phyloP scores from a whole-genome alignment of 2,797 vertebrate species.

The Gobionotothen gibberifrons region DNA sequence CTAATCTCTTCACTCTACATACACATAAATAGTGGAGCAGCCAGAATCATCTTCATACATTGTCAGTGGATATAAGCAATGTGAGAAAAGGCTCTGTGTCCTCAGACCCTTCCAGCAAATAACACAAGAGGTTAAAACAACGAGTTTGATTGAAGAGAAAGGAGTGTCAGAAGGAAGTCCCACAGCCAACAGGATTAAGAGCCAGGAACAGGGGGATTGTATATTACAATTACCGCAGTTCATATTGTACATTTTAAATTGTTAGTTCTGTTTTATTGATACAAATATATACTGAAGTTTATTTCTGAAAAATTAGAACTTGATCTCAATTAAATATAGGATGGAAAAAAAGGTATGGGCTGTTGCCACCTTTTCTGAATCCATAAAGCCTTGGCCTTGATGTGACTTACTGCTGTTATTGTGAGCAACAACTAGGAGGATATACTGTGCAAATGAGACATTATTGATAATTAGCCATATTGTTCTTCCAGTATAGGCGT shows the following conservation, averaged over 20 bases:
- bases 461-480: not conserved
- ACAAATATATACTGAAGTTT: no score
- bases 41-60: constrained; percentile 7
- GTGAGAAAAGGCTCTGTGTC: constrained; percentile 2
- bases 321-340: no score
- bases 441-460: not conserved
- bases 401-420: not conserved
- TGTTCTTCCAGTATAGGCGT: constrained; percentile 4
- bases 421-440: not conserved
- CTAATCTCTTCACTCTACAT: not conserved
- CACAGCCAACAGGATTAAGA: not conserved
- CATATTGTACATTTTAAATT: no score
- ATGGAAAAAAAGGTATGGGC: not conserved
- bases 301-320: no score
- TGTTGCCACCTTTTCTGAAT: not conserved
- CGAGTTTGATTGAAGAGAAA: not conserved
- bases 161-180: constrained; percentile 1
- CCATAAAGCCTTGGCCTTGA: not conserved
- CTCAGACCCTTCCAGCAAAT: constrained; percentile 14
- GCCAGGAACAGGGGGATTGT: not conserved
- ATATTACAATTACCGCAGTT: no score
- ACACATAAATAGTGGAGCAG: not conserved
- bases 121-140: constrained; percentile 11
- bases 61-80: constrained; percentile 10
- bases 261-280: no score